These are phyloP conservation scores for Hyphantria cunea DNA, from an alignment of 1,140 invertebrate genomes.

Conservation along the genomic window DNA sequence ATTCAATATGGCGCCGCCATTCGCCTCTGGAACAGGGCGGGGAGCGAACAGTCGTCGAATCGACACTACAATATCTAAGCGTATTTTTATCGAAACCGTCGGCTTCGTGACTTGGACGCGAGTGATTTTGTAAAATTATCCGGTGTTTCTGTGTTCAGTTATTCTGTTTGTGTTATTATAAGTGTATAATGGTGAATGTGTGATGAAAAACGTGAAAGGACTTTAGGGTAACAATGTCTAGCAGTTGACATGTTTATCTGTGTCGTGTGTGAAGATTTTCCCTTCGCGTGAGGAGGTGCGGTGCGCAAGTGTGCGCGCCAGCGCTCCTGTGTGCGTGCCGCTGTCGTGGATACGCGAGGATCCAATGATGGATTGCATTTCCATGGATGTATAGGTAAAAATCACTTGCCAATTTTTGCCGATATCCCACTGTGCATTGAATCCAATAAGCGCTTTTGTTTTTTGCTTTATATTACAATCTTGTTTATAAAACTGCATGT, in stretches of 20 bases:
- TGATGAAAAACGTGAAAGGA: constrained; percentile 78
- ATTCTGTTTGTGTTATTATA: constrained; percentile 73
- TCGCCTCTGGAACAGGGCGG: constrained; percentile 78
- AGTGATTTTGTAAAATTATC: constrained; percentile 73
- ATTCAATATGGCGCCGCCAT: constrained; percentile 80
- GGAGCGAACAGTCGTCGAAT: constrained; percentile 74
- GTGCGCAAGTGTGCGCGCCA: constrained; percentile 69
- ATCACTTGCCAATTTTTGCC: constrained; percentile 52
- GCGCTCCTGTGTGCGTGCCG: constrained; percentile 63
- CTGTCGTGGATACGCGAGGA: constrained; percentile 63
- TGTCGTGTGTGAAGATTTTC: constrained; percentile 82
- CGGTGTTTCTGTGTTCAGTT: constrained; percentile 73
- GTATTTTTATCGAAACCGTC: constrained; percentile 72
- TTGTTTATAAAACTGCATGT: constrained; percentile 50
- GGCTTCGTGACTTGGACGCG: constrained; percentile 74
- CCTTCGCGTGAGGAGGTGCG: constrained; percentile 77
- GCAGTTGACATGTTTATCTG: constrained; percentile 82
- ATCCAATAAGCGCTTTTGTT: constrained; percentile 35
- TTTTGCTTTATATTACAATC: constrained; percentile 49
- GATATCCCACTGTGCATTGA: constrained; percentile 37
- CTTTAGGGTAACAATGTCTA: constrained; percentile 81
- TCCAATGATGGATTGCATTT: constrained; percentile 80
- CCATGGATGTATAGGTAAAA: constrained; percentile 79
- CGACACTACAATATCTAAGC: constrained; percentile 74
- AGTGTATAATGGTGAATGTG: constrained; percentile 71